Conservation (phyloP, 2,113 vertebrate species). For the Protobothrops mucrosquamatus region DNA sequence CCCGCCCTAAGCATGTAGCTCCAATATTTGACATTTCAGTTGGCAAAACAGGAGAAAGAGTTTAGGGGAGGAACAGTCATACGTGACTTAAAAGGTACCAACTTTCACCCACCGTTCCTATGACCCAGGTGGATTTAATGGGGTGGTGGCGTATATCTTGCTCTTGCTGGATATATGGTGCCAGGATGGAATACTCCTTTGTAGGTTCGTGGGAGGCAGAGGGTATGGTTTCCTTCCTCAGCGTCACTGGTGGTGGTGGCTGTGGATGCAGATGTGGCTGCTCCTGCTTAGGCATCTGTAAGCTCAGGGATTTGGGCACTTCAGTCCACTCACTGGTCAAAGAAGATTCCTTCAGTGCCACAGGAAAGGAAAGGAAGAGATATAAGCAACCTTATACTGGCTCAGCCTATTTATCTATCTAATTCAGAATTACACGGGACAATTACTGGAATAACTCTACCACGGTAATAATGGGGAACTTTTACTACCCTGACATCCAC, state of each 20-base stretch:
- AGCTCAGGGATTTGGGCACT: background rate
- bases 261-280: background rate
- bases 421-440: background rate
- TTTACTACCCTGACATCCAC: background rate
- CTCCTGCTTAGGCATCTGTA: background rate
- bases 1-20: background rate
- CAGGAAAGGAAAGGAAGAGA: background rate
- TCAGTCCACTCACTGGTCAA: background rate
- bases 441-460: background rate
- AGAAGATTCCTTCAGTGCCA: background rate
- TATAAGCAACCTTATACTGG: background rate
- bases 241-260: background rate
- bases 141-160: slow-evolving; percentile 12
- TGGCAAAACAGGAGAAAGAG: background rate
- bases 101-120: slow-evolving; percentile 37
- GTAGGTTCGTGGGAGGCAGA: too few relatives aligned
- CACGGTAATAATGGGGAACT: background rate
- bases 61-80: too few relatives aligned
- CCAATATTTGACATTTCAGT: background rate
- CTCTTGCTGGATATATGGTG: background rate
- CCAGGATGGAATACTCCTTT: background rate
- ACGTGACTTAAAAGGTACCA: too few relatives aligned
- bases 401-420: background rate
- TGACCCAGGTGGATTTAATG: background rate
- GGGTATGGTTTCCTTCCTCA: background rate